Base-by-base conservation (phyloP, 2,888 invertebrate genomes). In the Zeuzera pyrina region DNA sequence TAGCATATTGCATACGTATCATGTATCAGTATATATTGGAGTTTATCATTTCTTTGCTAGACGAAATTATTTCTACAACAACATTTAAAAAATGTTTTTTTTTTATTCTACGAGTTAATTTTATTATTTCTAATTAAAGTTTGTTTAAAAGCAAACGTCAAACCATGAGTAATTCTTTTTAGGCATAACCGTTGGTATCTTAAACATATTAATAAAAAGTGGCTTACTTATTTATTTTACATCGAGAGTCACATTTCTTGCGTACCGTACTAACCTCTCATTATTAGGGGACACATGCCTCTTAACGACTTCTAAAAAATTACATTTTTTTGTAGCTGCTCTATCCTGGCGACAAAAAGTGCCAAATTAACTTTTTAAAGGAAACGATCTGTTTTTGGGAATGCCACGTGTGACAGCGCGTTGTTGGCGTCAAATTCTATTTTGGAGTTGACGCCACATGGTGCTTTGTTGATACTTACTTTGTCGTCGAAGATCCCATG, bases 291-390 rank as follows among this genome's bases (percentile, higher is more conserved):
- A 67, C 78, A 78, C 68, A 76, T 79, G 79, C 68, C 63, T 57
- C 58, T 58, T 69, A 66, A 62, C 66, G 60, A 57, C 57, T 55
- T 57, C 52, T 63, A 73, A 79, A 81, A 15, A 79, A 78, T 65
- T 71, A 57, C 51, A 60, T 57, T 67, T 66, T 76, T 74, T 76
- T 78, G 67, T 73, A 53, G 45, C 54, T n/a, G n/a, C n/a, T 52
- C 43, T 50, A 11, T 19, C 16, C 49, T 41, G 39, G 38, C 36
- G 39, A 74, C 64, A 81, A 79, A 81, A 81, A 81, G 63, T 55
- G 69, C 60, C 71, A 78, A 78, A 81, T 83, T 79, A 79, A 77
- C 77, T 78, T 81, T 72, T 81, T 79, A 79, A 72, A 81, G 81
- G 81, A 81, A 81, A 76, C 77, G 68, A 79, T 81, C 76, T 73